Conservation (phyloP, 1,140 invertebrate species). For the Megathymus violae region DNA sequence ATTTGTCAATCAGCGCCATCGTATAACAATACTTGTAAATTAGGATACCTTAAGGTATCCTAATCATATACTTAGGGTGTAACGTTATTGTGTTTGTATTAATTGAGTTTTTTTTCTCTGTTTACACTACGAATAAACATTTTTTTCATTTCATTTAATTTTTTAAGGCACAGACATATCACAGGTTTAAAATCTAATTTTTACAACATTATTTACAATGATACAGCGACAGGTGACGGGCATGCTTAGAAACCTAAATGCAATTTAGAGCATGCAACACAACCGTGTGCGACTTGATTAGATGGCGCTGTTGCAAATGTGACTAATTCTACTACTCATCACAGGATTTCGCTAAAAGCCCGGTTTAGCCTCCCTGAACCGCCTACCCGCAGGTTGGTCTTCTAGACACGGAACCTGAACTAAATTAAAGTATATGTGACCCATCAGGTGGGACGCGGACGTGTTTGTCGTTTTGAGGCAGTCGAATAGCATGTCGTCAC, state of each 20-base stretch:
- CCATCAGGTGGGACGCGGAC: constrained; percentile 90
- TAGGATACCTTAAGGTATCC: no score
- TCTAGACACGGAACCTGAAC: constrained; percentile 91
- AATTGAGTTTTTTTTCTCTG: no score
- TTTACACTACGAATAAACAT: no score
- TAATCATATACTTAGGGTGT: no score
- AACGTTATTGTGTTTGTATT: no score
- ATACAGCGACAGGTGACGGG: constrained; percentile 34
- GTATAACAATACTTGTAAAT: constrained; percentile 52
- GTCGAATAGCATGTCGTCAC: constrained; percentile 91
- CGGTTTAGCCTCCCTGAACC: constrained; percentile 74
- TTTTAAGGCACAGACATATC: constrained; percentile 81
- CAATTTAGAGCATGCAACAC: constrained; percentile 51
- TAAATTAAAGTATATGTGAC: constrained; percentile 94
- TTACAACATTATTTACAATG: constrained; percentile 55
- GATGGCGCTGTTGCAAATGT: constrained; percentile 63
- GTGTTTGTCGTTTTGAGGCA: constrained; percentile 90
- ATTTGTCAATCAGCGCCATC: constrained; percentile 63
- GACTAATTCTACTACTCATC: constrained; percentile 49
- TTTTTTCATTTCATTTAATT: no score
- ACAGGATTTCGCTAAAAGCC: constrained; percentile 76
- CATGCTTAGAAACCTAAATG: constrained; percentile 49
- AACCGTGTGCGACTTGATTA: constrained; percentile 56
- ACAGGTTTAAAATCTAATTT: constrained; percentile 71
- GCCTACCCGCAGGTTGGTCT: constrained; percentile 78